Percentiles rank a stretch among this genome's conserved stretches.
phyloP scores from a whole-genome alignment of 2,113 vertebrate genomes.

The Empidonax alnorum region DNA sequence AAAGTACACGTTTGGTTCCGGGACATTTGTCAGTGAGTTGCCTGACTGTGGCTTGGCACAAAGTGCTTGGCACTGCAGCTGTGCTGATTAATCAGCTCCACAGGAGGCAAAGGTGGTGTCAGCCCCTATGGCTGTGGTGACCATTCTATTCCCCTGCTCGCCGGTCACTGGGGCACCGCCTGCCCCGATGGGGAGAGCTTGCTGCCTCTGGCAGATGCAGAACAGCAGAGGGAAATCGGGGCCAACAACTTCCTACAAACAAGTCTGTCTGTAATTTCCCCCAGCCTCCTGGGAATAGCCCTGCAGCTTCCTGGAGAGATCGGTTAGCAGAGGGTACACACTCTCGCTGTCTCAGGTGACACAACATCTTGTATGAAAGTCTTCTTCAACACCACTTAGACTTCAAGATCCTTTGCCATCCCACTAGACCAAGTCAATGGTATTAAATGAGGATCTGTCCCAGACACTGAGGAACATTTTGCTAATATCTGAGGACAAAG shows the following conservation, averaged over 20 bases:
- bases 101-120: neutral
- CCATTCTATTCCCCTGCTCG: fast-evolving
- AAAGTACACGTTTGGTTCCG: neutral
- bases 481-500: neutral
- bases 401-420: neutral
- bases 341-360: neutral
- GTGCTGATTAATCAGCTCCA: neutral
- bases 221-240: neutral
- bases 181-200: fast-evolving
- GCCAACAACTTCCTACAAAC: neutral
- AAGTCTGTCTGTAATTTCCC: neutral
- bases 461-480: neutral
- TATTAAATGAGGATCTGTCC: neutral
- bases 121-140: neutral
- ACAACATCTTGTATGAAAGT: neutral
- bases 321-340: neutral
- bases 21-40: neutral
- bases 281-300: neutral
- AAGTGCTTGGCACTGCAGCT: neutral
- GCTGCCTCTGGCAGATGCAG: neutral
- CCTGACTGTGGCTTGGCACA: neutral
- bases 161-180: neutral
- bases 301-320: neutral
- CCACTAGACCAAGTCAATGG: neutral
- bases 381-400: fast-evolving